Base-by-base conservation (phyloP, 2,113 vertebrate genomes). In the Chaetorhynchus papuensis region DNA sequence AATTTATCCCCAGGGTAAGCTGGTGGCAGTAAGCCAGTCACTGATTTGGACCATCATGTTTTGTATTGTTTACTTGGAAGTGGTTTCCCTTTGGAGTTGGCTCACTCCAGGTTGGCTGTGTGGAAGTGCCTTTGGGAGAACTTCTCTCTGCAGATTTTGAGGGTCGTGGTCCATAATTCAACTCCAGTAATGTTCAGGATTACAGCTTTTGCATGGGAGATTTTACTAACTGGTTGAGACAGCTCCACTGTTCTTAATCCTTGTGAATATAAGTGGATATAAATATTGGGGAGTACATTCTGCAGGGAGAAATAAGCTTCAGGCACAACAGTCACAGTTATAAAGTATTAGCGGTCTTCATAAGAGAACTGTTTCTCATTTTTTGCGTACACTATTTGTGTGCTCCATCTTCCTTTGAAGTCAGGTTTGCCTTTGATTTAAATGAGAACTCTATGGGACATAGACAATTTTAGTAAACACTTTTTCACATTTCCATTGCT, bases 141-240 rank as follows among this genome's bases (percentile, higher is more conserved):
- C 11, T 1, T 0, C n/a, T 63, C 31, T 61, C 69, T 86, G 53
- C n/a, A 68, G 47, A 61, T 70, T 53, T 72, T 15, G 71, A 53
- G 72, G 41, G 69, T 52, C 13, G 10, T 64, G 69, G 35, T 90
- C 78, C 31, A 4, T 74, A 68, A 5, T 66, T 77, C 64, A 61
- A 2, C n/a, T 79, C 26, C 44, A 61, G 45, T 60, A 77, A 93
- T 8, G 26, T 63, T 69, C 49, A 74, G 76, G 69, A 61, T 90
- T 90, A 56, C 61, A 87, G 45, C 28, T 53, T 91, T 71, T 83
- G 71, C 68, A 65, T 3, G 52, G 52, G 49, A 85, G 65, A 72
- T 89, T 90, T 88, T 54, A 31, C 78, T 94, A 89, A 96, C 66
- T 80, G 63, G 15, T 84, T 95, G 56, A 82, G 92, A 88, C 65